Evolutionary conservation across 2,888 invertebrate species (phyloP).

Genomic region (Coleophora flavipennella): DNA sequence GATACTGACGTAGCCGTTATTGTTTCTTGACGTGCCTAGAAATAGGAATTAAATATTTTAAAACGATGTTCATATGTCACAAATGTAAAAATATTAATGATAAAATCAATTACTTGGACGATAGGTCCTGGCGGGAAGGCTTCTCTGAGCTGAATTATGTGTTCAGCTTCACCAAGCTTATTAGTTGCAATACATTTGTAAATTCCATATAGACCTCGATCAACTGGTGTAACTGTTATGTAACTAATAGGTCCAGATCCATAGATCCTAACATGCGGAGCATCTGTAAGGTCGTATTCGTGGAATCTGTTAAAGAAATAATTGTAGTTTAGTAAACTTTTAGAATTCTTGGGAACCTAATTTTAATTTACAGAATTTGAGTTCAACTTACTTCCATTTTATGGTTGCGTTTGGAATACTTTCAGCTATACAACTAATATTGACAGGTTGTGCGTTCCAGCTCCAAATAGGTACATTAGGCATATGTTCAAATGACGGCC

Average conservation of each 20-base stretch:
- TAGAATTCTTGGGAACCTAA: neutral
- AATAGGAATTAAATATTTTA: constrained; percentile 9
- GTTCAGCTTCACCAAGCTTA: constrained; percentile 77
- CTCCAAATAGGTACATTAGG: constrained; percentile 84
- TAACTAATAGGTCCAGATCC: constrained; percentile 81
- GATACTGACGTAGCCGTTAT: constrained; percentile 89
- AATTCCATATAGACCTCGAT: constrained; percentile 76
- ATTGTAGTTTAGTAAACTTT: constrained; percentile 3
- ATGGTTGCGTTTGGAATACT: constrained; percentile 93
- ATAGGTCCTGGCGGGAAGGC: constrained; percentile 80
- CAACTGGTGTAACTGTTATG: constrained; percentile 78
- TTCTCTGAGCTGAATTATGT: constrained; percentile 80
- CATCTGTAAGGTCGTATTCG: constrained; percentile 68
- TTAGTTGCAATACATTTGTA: constrained; percentile 90
- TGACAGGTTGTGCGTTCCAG: constrained; percentile 86
- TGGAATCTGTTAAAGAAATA: constrained; percentile 42
- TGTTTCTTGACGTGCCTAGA: constrained; percentile 76
- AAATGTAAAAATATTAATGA: neutral
- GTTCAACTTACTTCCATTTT: constrained; percentile 78
- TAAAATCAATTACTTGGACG: constrained; percentile 45
- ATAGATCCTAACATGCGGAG: constrained; percentile 72
- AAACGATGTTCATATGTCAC: constrained; percentile 2
- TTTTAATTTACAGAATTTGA: constrained; percentile 10
- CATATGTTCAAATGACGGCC: constrained; percentile 82
- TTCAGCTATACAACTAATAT: constrained; percentile 90